Evolutionary conservation across 2,888 invertebrate genomes (phyloP).

Genomic region (Arrhopalites spinosus): DNA sequence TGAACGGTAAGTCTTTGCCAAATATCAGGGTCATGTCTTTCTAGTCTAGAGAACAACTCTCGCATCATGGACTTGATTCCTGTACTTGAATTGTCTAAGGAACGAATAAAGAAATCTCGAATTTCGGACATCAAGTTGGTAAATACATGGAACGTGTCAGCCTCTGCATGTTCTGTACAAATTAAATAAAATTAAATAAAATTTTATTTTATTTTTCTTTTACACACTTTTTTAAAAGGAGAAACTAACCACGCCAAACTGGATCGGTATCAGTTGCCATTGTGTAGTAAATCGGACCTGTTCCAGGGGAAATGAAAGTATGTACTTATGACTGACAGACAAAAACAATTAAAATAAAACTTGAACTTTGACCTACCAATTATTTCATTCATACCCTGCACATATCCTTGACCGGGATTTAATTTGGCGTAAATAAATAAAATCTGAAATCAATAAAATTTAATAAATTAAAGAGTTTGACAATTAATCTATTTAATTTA

Average conservation of each 20-base stretch:
- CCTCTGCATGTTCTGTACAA: slow-evolving; percentile 83
- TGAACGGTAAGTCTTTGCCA: slow-evolving; percentile 78
- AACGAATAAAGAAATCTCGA: slow-evolving; percentile 94
- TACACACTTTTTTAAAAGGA: no score
- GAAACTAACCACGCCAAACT: slow-evolving; percentile 72
- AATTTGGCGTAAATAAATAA: slow-evolving; percentile 96
- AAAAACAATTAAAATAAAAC: no score
- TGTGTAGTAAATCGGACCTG: slow-evolving; percentile 96
- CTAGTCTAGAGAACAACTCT: slow-evolving; percentile 75
- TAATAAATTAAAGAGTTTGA: no score
- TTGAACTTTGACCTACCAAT: no score
- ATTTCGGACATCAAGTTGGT: slow-evolving; percentile 98
- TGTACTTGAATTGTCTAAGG: slow-evolving; percentile 88
- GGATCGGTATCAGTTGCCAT: slow-evolving; percentile 88
- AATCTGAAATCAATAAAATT: slow-evolving; percentile 62
- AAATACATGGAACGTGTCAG: slow-evolving; percentile 97
- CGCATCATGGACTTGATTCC: slow-evolving; percentile 88
- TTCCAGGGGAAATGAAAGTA: no score
- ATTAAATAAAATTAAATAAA: slow-evolving; percentile 17
- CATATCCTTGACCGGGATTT: slow-evolving; percentile 92
- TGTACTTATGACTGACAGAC: no score
- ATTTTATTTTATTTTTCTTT: no score
- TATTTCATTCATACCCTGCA: slow-evolving; percentile 99
- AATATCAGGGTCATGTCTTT: slow-evolving; percentile 75
- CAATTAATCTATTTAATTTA: no score